Conservation (phyloP, 1,140 invertebrate genomes). For the Ptiloglossa arizonensis region DNA sequence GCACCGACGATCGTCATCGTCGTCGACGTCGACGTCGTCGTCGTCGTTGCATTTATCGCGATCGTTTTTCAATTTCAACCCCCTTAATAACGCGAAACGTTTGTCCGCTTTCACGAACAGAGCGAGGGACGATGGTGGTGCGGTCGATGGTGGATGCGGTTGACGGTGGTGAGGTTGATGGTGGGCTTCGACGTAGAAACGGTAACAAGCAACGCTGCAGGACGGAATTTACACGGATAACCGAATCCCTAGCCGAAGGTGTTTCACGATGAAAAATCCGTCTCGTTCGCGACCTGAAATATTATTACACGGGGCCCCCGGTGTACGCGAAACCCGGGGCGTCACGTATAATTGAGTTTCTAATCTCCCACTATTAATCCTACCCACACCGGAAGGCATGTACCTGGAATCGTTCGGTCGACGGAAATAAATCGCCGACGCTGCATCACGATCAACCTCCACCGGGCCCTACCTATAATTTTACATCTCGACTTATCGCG, state of each 20-base stretch:
- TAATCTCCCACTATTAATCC: constrained; percentile 60
- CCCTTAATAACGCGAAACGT: too few relatives aligned
- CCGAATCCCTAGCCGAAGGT: neutral
- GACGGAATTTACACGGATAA: neutral
- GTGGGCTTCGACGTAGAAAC: too few relatives aligned
- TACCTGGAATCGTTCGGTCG: constrained; percentile 53
- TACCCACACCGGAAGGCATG: constrained; percentile 48
- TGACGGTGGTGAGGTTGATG: too few relatives aligned
- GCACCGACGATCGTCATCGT: too few relatives aligned
- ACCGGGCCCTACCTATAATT: constrained; percentile 58
- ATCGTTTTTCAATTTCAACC: neutral
- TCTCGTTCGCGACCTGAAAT: constrained; percentile 18
- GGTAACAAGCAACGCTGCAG: too few relatives aligned
- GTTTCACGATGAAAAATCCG: constrained; percentile 26
- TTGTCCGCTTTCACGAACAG: too few relatives aligned
- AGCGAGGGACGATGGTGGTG: too few relatives aligned
- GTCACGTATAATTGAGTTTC: constrained; percentile 64
- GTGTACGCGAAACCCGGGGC: constrained; percentile 28
- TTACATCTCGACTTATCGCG: constrained; percentile 45
- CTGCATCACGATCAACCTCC: constrained; percentile 43
- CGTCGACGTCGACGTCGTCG: too few relatives aligned
- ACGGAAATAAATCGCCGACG: constrained; percentile 57
- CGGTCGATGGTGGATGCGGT: too few relatives aligned
- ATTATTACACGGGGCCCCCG: constrained; percentile 44
- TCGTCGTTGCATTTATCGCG: neutral